Base-by-base conservation (phyloP, 2,888 invertebrate genomes). In the Steinernema scapterisci region DNA sequence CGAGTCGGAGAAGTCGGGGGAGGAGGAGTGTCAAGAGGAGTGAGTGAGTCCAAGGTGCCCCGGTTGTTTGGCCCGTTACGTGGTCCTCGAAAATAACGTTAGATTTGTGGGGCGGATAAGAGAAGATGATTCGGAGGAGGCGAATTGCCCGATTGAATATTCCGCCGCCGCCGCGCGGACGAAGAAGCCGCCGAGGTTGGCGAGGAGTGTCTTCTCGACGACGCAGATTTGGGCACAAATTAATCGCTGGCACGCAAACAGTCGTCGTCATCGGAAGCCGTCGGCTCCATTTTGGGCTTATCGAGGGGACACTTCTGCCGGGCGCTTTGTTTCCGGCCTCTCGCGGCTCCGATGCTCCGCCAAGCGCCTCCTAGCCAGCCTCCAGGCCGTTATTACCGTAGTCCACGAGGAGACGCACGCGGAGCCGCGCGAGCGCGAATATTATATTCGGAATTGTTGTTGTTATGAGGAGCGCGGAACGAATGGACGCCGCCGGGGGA, bases 361-460 rank as follows among this genome's bases (percentile, higher is more conserved):
- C 45, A 44, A 44, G 21, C 54, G 19, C 5, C 54, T 3, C n/a
- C 3, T 21, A 6, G 54, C 23, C 54, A 11, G 54, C 11, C 25
- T 3, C 63, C 38, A 38, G 38, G 38, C 38, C 38, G 38, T 63
- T 63, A 63, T 63, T 63, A 63, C 63, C 63, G 63, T 63, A 63
- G 16, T n/a, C 31, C 63, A 1, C 63, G 27, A 25, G 63, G 63
- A 63, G 38, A 6, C 31, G 63, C 63, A 38, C 27, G 31, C 31
- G 25, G 63, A 63, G 63, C 38, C 31, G 63, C 63, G 63, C 63
- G 48, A 38, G 63, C 63, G 63, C 63, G 63, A 63, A 63, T 63
- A 63, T 63, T 63, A 63, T 63, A 63, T 63, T 63, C 63, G 63
- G 63, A 63, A 63, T 63, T 63, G 63, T 63, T 63, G 63, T 63